Evolutionary conservation across 2,888 invertebrate genomes (phyloP).

Genomic region (Caenorhabditis sp.): DNA sequence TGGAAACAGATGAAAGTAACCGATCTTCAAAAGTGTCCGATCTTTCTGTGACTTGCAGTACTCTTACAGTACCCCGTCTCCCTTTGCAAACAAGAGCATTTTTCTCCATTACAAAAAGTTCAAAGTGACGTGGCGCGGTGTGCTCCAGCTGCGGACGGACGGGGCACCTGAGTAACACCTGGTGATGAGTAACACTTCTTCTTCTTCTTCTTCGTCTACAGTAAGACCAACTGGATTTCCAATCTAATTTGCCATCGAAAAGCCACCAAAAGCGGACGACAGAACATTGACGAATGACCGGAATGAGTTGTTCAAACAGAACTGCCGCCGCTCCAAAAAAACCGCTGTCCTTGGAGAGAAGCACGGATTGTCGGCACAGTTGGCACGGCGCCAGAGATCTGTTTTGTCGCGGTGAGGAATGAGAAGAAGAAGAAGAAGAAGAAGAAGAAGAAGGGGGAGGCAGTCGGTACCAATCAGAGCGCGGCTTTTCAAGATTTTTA

Average conservation of each 20-base stretch:
- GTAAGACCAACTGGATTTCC: neutral
- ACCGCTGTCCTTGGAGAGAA: constrained; percentile 18
- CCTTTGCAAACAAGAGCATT: neutral
- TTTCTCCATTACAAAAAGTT: neutral
- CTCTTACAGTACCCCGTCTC: neutral
- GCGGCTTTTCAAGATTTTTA: constrained; percentile 47
- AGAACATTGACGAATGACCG: constrained; percentile 31
- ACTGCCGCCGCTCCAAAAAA: constrained; percentile 39
- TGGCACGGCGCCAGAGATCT: constrained; percentile 44
- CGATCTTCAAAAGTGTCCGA: too few species aligned
- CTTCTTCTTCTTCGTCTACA: constrained; percentile 1
- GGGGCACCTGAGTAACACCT: too few species aligned
- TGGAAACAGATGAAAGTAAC: too few species aligned
- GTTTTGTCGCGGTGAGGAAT: too few species aligned
- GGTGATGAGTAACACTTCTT: neutral
- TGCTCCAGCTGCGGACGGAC: neutral
- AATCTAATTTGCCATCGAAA: constrained; percentile 3
- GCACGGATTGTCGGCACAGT: constrained; percentile 51
- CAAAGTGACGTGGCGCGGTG: neutral
- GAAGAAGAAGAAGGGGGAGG: constrained; percentile 1
- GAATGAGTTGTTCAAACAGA: constrained; percentile 50
- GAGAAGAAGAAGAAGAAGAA: constrained; percentile 29
- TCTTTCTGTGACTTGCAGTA: too few species aligned
- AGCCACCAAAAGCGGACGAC: neutral
- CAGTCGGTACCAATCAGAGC: constrained; percentile 33